phyloP scores from a whole-genome alignment of 2,797 vertebrate species.

The Sphenopsis melanotis region DNA sequence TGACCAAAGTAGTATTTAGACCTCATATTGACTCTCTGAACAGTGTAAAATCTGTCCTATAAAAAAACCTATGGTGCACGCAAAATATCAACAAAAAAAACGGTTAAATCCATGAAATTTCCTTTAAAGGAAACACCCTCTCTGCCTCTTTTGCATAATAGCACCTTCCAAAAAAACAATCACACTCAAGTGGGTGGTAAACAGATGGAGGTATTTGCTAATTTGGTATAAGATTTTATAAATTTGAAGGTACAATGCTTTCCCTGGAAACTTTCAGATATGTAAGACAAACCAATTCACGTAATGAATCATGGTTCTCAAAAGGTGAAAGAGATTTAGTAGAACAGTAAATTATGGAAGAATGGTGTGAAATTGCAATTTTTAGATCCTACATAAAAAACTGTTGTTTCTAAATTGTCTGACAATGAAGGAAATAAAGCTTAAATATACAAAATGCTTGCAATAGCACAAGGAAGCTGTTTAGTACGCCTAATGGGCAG shows the following conservation, averaged over 20 bases:
- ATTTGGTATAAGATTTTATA: not conserved
- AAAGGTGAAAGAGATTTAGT: conserved; percentile 15
- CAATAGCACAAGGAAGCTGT: not conserved
- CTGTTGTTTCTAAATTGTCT: not conserved
- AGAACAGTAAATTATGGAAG: conserved; percentile 16
- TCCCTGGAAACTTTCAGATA: not conserved
- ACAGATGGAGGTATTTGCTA: not conserved
- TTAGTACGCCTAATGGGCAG: not conserved
- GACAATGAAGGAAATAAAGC: not conserved
- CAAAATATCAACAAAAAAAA: not conserved
- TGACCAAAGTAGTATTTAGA: not conserved
- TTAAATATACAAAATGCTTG: not conserved
- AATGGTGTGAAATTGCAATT: not conserved
- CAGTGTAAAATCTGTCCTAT: not conserved
- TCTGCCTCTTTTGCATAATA: not conserved
- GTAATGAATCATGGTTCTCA: conserved; percentile 18
- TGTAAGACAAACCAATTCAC: conserved; percentile 33
- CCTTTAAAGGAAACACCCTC: not conserved
- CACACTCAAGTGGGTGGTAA: not conserved
- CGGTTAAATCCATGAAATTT: not conserved
- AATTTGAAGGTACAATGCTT: conserved; percentile 3
- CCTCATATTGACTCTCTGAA: not conserved
- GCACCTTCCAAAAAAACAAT: not conserved
- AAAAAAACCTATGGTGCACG: fast-evolving
- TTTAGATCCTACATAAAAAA: not conserved